Evolutionary conservation across 2,113 vertebrate genomes (phyloP).

Genomic region (Choloepus hoffmanni): DNA sequence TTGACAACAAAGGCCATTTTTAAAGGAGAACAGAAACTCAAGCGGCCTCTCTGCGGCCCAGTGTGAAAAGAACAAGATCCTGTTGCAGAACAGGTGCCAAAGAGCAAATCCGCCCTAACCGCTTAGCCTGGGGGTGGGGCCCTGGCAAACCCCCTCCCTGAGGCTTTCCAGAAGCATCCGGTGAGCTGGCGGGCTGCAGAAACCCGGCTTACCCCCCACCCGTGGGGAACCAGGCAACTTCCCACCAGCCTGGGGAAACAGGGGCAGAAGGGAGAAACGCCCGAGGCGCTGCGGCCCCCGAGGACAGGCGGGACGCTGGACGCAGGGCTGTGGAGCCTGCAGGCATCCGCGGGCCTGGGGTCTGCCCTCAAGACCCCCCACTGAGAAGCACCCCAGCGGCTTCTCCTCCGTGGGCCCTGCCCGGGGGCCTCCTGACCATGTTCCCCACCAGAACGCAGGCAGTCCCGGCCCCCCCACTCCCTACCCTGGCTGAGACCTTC

Average conservation of each 20-base stretch:
- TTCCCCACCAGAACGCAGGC: background rate
- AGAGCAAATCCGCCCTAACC: background rate
- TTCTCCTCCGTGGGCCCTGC: background rate
- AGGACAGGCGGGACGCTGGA: background rate
- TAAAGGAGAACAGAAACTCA: conserved; percentile 12
- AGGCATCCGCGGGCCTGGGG: background rate
- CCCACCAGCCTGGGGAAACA: background rate
- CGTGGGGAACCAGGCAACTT: background rate
- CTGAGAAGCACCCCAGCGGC: background rate
- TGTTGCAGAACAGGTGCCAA: background rate
- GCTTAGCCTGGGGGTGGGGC: background rate
- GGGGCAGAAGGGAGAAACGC: background rate
- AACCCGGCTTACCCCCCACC: background rate
- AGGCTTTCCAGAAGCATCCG: background rate
- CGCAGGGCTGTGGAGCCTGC: background rate
- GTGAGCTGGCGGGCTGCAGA: background rate
- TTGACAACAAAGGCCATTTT: conserved; percentile 26
- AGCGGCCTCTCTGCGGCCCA: background rate
- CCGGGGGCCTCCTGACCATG: fast-evolving
- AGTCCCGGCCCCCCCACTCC: background rate
- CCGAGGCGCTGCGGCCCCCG: background rate
- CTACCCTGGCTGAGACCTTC: background rate
- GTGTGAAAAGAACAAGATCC: background rate
- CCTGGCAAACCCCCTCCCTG: background rate
- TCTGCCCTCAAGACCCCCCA: background rate